These are phyloP conservation scores for Apogon hyalosoma DNA, from an alignment of 2,797 vertebrate species.

Conservation along the genomic window DNA sequence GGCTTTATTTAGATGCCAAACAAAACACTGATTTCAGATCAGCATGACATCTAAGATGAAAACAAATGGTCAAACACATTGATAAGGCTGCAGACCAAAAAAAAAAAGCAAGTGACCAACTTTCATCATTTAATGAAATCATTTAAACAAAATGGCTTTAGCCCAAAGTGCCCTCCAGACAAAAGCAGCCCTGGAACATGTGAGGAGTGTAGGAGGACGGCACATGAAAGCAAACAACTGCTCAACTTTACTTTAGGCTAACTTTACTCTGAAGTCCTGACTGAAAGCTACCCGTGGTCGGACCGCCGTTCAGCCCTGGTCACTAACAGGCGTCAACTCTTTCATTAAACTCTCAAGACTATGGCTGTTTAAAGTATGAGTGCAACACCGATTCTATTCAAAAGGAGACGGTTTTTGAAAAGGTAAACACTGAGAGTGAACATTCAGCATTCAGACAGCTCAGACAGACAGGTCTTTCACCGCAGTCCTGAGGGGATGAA, in stretches of 20 bases:
- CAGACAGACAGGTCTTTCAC: slow-evolving; percentile 2
- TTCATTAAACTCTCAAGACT: too few species aligned
- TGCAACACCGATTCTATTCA: neutral
- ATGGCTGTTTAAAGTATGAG: neutral
- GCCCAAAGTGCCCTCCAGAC: neutral
- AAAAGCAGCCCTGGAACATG: neutral
- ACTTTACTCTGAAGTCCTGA: too few species aligned
- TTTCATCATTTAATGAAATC: slow-evolving; percentile 51
- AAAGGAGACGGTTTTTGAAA: neutral
- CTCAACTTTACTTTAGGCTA: too few species aligned
- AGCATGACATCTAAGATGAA: slow-evolving; percentile 16
- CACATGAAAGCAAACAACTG: too few species aligned
- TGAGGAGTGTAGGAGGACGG: too few species aligned
- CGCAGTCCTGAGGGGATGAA: slow-evolving; percentile 24
- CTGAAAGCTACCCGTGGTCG: too few species aligned
- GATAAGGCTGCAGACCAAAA: slow-evolving; percentile 13
- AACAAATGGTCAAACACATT: slow-evolving; percentile 12
- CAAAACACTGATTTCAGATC: slow-evolving; percentile 23
- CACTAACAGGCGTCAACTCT: too few species aligned
- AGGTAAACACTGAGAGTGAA: slow-evolving; percentile 11
- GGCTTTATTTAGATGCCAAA: slow-evolving; percentile 3
- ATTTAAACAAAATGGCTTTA: slow-evolving; percentile 9
- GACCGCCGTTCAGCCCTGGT: too few species aligned
- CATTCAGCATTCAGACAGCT: slow-evolving; percentile 23
- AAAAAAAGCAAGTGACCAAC: neutral